Conservation (phyloP, 2,888 invertebrate genomes). For the Lasioglossum zephyrum region DNA sequence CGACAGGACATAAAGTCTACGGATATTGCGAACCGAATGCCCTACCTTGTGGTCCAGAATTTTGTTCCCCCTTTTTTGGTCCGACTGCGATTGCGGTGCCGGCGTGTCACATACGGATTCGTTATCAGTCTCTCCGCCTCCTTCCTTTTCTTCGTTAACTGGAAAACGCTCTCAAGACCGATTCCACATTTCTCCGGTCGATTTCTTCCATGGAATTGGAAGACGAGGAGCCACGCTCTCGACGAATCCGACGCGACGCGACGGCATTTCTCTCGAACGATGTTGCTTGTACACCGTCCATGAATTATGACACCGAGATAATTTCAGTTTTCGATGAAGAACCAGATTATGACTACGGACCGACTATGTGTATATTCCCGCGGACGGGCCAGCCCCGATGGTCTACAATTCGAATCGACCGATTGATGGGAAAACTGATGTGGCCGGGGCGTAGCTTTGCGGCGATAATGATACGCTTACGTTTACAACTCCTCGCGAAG, state of each 20-base stretch:
- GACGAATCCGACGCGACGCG: not conserved
- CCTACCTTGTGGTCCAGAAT: slow-evolving; percentile 32
- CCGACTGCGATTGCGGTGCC: slow-evolving; percentile 24
- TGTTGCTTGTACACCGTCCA: not conserved
- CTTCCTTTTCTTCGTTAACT: not conserved
- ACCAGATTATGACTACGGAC: slow-evolving; percentile 5
- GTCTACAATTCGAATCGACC: slow-evolving; percentile 54
- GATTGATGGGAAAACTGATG: slow-evolving; percentile 72
- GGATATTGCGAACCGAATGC: slow-evolving; percentile 56
- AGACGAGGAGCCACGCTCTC: not conserved
- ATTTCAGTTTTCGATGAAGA: slow-evolving; percentile 40
- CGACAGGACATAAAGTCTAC: slow-evolving; percentile 70
- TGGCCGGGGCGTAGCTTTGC: slow-evolving; percentile 64
- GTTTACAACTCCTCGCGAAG: slow-evolving; percentile 44
- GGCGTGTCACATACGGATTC: not conserved
- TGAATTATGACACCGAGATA: slow-evolving; percentile 41
- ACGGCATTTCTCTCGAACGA: not conserved
- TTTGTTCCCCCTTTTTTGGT: slow-evolving; percentile 18
- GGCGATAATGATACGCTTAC: slow-evolving; percentile 73
- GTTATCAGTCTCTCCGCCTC: slow-evolving; percentile 10
- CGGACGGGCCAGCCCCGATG: not conserved
- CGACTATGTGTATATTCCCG: slow-evolving; percentile 18
- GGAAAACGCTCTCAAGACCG: not conserved
- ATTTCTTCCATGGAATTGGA: not conserved
- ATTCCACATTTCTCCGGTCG: not conserved